phyloP scores from a whole-genome alignment of 2,797 vertebrate genomes.

The Hemibagrus guttatus region DNA sequence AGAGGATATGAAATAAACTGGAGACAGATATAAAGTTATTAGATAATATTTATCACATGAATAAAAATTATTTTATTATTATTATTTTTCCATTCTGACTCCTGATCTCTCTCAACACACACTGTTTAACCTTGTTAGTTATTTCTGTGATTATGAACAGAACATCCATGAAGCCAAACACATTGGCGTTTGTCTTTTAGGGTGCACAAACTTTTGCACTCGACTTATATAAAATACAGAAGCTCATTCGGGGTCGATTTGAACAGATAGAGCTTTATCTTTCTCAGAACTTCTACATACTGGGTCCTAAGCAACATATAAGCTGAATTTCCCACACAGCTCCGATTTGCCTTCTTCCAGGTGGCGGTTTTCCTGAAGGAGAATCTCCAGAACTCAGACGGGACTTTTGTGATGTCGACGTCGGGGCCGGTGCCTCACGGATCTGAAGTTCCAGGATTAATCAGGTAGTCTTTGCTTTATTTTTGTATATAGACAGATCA shows the following conservation, averaged over 20 bases:
- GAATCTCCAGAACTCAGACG: constrained; percentile 69
- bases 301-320: background rate
- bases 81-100: background rate
- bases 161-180: background rate
- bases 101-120: background rate
- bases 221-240: background rate
- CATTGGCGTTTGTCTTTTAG: background rate
- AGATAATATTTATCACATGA: background rate
- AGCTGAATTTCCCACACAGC: background rate
- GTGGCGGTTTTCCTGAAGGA: constrained; percentile 71
- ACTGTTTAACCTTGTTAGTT: background rate
- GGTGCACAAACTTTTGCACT: background rate
- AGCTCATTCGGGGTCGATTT: background rate
- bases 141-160: background rate
- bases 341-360: constrained; percentile 52
- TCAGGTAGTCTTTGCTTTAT: constrained; percentile 71
- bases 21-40: background rate
- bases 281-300: background rate
- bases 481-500: background rate
- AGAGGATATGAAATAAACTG: background rate
- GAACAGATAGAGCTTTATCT: background rate
- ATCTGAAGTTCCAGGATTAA: constrained; percentile 85
- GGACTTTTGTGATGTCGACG: constrained; percentile 72
- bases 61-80: background rate
- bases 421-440: constrained; percentile 86